These are phyloP conservation scores for Melipona quadrifasciata DNA, from an alignment of 1,140 invertebrate species.

Conservation along the genomic window DNA sequence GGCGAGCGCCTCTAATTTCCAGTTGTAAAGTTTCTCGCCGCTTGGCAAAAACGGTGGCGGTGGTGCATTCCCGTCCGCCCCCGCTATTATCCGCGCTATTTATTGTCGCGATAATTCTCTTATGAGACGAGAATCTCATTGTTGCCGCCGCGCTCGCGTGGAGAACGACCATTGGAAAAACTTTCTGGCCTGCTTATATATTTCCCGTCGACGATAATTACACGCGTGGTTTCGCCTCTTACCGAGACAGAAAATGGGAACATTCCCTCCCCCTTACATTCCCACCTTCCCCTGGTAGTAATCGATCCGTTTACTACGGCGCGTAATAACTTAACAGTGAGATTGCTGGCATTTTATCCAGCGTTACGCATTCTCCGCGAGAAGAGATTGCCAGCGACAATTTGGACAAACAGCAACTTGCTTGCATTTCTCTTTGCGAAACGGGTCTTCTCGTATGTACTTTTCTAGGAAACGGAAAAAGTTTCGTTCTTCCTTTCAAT, in stretches of 20 bases:
- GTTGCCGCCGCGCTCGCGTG: background rate
- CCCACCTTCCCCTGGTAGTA: too few relatives aligned
- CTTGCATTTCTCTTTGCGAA: too few relatives aligned
- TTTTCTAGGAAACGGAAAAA: too few relatives aligned
- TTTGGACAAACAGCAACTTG: too few relatives aligned
- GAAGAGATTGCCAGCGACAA: too few relatives aligned
- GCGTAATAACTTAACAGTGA: too few relatives aligned
- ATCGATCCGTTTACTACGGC: too few relatives aligned
- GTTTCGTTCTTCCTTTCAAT: too few relatives aligned
- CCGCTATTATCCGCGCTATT: constrained; percentile 23
- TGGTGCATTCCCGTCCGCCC: background rate
- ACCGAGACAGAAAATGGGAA: background rate
- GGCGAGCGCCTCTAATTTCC: background rate
- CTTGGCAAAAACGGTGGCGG: constrained; percentile 1
- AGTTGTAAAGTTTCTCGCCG: background rate
- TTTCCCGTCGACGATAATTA: background rate
- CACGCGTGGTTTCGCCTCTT: background rate
- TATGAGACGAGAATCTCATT: constrained; percentile 8
- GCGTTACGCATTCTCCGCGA: too few relatives aligned
- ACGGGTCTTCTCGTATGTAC: too few relatives aligned
- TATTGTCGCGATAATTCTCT: constrained; percentile 39
- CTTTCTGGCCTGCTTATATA: background rate
- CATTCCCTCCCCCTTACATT: background rate
- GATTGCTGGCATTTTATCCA: too few relatives aligned
- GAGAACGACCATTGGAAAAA: constrained; percentile 2